Evolutionary conservation across 2,113 vertebrate genomes (phyloP).

Genomic region (Bos indicus): DNA sequence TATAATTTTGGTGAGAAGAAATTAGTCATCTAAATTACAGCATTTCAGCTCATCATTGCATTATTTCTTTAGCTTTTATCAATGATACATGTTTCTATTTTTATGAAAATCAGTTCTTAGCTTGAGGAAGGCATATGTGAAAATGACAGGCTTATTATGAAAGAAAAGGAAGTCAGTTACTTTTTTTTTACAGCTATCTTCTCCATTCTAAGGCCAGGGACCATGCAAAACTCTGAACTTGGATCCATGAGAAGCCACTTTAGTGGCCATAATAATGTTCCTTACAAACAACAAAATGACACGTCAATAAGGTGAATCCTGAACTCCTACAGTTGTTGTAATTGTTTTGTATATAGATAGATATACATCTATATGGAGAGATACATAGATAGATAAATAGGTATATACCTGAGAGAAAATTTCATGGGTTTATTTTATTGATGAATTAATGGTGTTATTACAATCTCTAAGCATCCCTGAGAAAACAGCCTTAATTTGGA

Average conservation of each 20-base stretch:
- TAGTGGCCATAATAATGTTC: background rate
- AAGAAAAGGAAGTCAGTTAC: background rate
- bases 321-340: background rate
- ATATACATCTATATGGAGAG: background rate
- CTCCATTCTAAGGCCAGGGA: background rate
- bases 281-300: background rate
- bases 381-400: background rate
- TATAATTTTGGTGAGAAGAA: background rate
- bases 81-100: background rate
- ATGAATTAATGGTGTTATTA: background rate
- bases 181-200: background rate
- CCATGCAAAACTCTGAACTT: background rate
- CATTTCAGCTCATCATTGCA: background rate
- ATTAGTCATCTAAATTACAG: background rate
- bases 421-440: background rate
- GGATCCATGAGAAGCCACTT: background rate
- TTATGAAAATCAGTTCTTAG: background rate
- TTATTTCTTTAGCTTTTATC: background rate
- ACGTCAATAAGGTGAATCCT: background rate
- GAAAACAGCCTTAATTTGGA: background rate
- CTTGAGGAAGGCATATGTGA: background rate
- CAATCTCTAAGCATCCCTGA: background rate
- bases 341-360: background rate
- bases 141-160: background rate
- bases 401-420: background rate